These are phyloP conservation scores for Rallus crepitans DNA, from an alignment of 2,797 vertebrate species.

Conservation along the genomic window DNA sequence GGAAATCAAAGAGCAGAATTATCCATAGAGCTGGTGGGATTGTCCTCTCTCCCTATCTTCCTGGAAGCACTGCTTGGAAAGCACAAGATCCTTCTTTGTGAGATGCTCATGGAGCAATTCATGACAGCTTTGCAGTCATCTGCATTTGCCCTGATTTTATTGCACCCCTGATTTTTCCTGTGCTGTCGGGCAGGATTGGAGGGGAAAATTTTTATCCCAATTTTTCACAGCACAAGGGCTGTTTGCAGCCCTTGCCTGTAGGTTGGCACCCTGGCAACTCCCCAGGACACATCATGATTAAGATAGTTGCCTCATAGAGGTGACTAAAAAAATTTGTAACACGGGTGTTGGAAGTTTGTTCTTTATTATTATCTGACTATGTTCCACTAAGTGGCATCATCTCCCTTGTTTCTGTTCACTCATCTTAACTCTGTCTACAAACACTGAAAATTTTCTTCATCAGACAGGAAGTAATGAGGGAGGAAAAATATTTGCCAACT, in stretches of 20 bases:
- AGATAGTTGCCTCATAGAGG: rapidly evolving
- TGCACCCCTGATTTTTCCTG: neutral
- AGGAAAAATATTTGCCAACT: neutral
- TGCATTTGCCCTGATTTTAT: neutral
- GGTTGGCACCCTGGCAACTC: neutral
- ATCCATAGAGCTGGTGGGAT: neutral
- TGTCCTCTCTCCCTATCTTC: neutral
- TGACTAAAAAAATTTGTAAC: neutral
- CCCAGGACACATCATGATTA: neutral
- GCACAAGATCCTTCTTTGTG: neutral
- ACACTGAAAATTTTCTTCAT: neutral
- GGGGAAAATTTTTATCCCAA: neutral
- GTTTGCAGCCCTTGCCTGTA: neutral
- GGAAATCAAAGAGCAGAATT: neutral
- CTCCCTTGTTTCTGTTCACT: constrained; percentile 56
- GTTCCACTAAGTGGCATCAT: constrained; percentile 70
- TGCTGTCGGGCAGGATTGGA: neutral
- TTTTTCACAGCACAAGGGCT: neutral
- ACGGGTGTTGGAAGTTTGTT: neutral
- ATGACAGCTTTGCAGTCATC: neutral
- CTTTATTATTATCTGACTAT: neutral
- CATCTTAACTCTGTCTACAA: neutral
- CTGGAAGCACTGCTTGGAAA: neutral
- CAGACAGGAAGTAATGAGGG: neutral
- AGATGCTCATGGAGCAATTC: neutral